Percentiles rank a stretch among this genome's conserved stretches.
Evolutionary conservation across 2,888 invertebrate genomes (phyloP).

Genomic region (Aradus depressus): DNA sequence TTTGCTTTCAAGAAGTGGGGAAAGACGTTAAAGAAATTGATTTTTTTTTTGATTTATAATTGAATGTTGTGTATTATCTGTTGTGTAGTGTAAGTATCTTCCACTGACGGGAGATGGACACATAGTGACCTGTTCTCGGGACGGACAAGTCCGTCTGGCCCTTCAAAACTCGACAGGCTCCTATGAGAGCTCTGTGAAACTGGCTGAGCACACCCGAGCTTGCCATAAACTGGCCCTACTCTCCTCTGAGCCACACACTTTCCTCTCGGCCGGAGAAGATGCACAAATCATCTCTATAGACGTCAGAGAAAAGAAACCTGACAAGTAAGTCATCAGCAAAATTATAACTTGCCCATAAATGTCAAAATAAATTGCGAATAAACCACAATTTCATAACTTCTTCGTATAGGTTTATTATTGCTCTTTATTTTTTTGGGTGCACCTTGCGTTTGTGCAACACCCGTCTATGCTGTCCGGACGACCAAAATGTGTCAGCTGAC

Average conservation of each 20-base stretch:
- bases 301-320: constrained; percentile 57
- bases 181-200: constrained; percentile 44
- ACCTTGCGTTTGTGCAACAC: no score
- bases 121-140: constrained; percentile 77
- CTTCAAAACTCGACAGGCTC: constrained; percentile 41
- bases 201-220: constrained; percentile 60
- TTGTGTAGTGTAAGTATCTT: constrained; percentile 61
- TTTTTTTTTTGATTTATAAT: constrained; percentile 12
- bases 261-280: constrained; percentile 80
- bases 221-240: constrained; percentile 77
- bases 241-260: constrained; percentile 60
- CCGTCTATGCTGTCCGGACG: no score
- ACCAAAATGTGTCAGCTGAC: no score
- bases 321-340: constrained; percentile 43
- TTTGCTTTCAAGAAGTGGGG: no score
- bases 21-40: no score
- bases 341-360: no score
- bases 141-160: constrained; percentile 66
- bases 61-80: not conserved
- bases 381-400: no score
- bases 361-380: no score
- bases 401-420: no score
- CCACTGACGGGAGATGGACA: constrained; percentile 66
- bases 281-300: constrained; percentile 70
- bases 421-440: no score